Percentiles rank a stretch among this genome's conserved stretches.
phyloP scores from a whole-genome alignment of 2,888 invertebrate genomes.

The Coleophora flavipennella region DNA sequence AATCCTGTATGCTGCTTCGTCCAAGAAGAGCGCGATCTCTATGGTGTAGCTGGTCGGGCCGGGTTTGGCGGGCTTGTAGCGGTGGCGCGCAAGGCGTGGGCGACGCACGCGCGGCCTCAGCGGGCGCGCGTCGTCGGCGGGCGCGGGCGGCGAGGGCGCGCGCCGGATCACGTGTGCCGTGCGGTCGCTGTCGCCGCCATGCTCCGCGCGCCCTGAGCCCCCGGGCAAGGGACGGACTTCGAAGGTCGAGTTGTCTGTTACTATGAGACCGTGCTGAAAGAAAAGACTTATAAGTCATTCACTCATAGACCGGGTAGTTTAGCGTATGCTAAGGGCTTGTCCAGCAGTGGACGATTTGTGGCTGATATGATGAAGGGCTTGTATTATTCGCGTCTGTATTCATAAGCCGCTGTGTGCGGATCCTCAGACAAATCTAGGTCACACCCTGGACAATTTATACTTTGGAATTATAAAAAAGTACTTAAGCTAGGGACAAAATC shows the following conservation, averaged over 20 bases:
- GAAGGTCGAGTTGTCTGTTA: constrained; percentile 77
- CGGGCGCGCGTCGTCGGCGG: constrained; percentile 53
- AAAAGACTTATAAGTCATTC: neutral
- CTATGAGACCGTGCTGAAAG: constrained; percentile 78
- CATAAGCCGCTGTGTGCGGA: too few species aligned
- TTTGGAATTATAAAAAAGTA: too few species aligned
- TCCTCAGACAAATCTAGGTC: too few species aligned
- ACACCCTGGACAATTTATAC: too few species aligned
- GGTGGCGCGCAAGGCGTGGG: constrained; percentile 27
- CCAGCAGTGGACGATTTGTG: too few species aligned
- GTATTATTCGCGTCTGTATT: too few species aligned
- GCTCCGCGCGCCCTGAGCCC: constrained; percentile 38
- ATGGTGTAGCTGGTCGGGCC: constrained; percentile 68
- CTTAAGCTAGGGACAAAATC: too few species aligned
- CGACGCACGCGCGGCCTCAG: constrained; percentile 39
- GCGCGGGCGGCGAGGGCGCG: constrained; percentile 55
- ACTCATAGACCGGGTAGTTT: too few species aligned
- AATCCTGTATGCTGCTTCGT: constrained; percentile 79
- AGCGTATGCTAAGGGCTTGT: too few species aligned
- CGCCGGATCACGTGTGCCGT: constrained; percentile 74
- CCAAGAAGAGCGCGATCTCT: constrained; percentile 82
- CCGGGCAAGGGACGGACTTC: constrained; percentile 78
- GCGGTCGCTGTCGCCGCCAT: constrained; percentile 38
- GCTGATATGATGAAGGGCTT: too few species aligned
- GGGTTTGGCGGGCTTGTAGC: constrained; percentile 25